phyloP scores from a whole-genome alignment of 2,888 invertebrate species.

The Ophioninae sp. region DNA sequence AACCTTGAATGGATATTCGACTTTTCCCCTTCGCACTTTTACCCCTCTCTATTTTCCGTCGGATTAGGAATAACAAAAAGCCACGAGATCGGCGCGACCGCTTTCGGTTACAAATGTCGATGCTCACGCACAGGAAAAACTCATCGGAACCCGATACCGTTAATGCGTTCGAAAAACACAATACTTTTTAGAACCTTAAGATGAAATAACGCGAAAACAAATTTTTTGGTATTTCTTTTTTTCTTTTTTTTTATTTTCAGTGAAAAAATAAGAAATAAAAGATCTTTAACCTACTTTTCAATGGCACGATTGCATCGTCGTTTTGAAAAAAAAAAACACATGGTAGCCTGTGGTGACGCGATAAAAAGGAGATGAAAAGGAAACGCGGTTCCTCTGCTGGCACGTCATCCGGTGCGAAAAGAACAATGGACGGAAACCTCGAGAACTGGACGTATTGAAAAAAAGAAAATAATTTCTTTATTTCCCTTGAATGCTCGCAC shows the following conservation, averaged over 20 bases:
- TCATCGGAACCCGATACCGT: no score
- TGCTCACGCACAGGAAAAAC: neutral
- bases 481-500: constrained; percentile 22
- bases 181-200: no score
- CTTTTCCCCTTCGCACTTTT: neutral
- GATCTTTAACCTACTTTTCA: no score
- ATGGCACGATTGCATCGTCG: no score
- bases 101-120: neutral
- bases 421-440: constrained; percentile 41
- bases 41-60: neutral
- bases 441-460: constrained; percentile 20
- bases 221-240: no score
- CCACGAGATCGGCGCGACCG: neutral
- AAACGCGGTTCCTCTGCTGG: neutral
- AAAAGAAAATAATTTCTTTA: neutral
- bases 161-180: no score
- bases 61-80: constrained; percentile 30
- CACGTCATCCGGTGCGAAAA: neutral
- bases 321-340: no score
- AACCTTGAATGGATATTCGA: constrained; percentile 53
- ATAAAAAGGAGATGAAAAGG: neutral
- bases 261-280: no score
- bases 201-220: no score
- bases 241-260: no score
- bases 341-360: no score